phyloP scores from a whole-genome alignment of 2,113 vertebrate species.

The Boulengerochromis microlepis region DNA sequence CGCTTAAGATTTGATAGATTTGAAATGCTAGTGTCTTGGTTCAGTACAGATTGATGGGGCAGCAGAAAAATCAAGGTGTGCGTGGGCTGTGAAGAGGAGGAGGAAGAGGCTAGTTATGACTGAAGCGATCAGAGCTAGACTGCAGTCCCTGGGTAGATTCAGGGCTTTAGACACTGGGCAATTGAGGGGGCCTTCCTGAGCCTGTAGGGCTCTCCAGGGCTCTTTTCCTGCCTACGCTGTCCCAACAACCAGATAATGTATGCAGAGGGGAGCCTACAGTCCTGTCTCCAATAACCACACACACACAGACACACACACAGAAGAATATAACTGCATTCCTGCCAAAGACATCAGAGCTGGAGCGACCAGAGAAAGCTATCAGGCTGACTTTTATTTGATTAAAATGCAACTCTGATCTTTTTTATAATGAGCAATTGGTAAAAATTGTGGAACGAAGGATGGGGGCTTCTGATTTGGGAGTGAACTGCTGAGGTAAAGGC shows the following conservation, averaged over 20 bases:
- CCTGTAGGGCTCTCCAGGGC: conserved; percentile 40
- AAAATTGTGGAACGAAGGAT: not conserved
- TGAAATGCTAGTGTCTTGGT: not conserved
- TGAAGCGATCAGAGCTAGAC: conserved; percentile 14
- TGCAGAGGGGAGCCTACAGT: conserved; percentile 5
- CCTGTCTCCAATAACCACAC: not conserved
- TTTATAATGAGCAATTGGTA: not conserved
- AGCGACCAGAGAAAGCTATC: not conserved
- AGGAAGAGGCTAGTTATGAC: not conserved
- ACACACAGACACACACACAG: not conserved
- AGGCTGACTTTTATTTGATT: not conserved
- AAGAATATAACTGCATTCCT: not conserved
- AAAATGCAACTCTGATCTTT: not conserved
- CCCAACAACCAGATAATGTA: conserved; percentile 11
- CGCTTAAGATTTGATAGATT: not conserved
- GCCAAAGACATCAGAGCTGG: not conserved
- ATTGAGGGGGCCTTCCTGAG: conserved; percentile 32
- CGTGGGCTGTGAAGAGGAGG: not conserved
- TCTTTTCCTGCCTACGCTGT: conserved; percentile 37
- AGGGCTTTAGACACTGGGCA: conserved; percentile 37
- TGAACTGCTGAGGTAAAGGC: not conserved
- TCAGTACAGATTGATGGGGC: not conserved
- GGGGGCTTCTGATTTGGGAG: not conserved
- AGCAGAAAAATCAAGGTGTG: not conserved
- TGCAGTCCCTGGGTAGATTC: conserved; percentile 6